phyloP scores from a whole-genome alignment of 1,140 invertebrate genomes.

The Nasonia vitripennis region DNA sequence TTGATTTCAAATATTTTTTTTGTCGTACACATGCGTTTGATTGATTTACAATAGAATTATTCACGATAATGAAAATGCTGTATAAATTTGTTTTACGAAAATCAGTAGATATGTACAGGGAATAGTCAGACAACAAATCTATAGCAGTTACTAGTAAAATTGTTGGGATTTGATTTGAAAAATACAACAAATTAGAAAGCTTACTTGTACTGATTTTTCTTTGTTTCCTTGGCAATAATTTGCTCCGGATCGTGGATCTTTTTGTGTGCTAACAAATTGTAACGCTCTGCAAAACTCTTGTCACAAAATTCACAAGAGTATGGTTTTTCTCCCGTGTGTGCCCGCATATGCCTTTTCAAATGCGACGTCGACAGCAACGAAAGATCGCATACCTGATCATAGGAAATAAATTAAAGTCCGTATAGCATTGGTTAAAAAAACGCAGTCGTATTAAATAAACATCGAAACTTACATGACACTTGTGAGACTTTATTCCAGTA shows the following conservation, averaged over 20 bases:
- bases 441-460: conserved; percentile 73
- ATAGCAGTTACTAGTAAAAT: no score
- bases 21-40: no score
- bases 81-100: no score
- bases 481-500: conserved; percentile 79
- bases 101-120: no score
- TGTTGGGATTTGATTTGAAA: neutral
- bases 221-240: conserved; percentile 53
- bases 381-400: conserved; percentile 74
- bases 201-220: conserved; percentile 63
- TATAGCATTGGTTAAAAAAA: neutral
- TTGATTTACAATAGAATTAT: no score
- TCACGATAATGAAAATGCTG: no score
- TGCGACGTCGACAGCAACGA: conserved; percentile 79
- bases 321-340: conserved; percentile 82
- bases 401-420: neutral
- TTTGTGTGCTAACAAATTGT: conserved; percentile 74
- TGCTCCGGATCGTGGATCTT: conserved; percentile 70
- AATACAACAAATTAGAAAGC: conserved; percentile 19
- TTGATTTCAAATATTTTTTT: neutral
- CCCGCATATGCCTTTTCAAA: conserved; percentile 80
- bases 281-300: conserved; percentile 82
- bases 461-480: conserved; percentile 77
- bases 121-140: no score
- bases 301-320: conserved; percentile 80